phyloP scores from a whole-genome alignment of 2,888 invertebrate genomes.

The Endomychus coccineus region DNA sequence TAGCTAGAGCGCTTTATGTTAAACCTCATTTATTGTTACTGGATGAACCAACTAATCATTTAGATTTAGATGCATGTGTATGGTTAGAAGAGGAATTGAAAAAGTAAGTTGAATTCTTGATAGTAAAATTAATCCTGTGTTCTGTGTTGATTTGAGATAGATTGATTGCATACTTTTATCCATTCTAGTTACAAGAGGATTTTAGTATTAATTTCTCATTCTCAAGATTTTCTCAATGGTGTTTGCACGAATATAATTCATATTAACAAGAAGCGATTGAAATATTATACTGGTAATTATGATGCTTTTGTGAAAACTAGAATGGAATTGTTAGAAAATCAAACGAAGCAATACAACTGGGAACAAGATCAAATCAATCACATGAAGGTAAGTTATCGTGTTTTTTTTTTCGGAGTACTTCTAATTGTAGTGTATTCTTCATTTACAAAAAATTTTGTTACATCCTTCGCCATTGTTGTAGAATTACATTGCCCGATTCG shows the following conservation, averaged over 20 bases:
- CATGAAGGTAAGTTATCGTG: no score
- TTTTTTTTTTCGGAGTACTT: neutral
- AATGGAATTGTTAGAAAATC: conserved; percentile 92
- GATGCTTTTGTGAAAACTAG: conserved; percentile 93
- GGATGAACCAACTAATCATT: conserved; percentile 98
- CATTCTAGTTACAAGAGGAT: conserved; percentile 96
- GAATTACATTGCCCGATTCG: conserved; percentile 98
- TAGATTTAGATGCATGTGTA: conserved; percentile 97
- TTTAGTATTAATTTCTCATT: conserved; percentile 95
- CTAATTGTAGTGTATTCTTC: neutral
- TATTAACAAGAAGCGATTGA: conserved; percentile 84
- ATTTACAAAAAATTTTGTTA: no score
- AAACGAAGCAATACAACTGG: conserved; percentile 99
- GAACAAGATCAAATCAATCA: conserved; percentile 98
- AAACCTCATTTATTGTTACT: conserved; percentile 93
- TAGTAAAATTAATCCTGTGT: conserved; percentile 6
- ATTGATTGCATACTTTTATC: no score
- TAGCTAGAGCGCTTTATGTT: conserved; percentile 93
- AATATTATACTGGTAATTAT: conserved; percentile 90
- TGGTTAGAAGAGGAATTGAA: conserved; percentile 99
- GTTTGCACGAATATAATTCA: conserved; percentile 96
- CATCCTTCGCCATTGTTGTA: no score
- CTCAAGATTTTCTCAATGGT: conserved; percentile 98
- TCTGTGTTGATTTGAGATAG: no score
- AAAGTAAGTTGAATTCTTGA: conserved; percentile 52